These are phyloP conservation scores for Drosophila falleni DNA, from an alignment of 2,888 invertebrate genomes.

Conservation along the genomic window DNA sequence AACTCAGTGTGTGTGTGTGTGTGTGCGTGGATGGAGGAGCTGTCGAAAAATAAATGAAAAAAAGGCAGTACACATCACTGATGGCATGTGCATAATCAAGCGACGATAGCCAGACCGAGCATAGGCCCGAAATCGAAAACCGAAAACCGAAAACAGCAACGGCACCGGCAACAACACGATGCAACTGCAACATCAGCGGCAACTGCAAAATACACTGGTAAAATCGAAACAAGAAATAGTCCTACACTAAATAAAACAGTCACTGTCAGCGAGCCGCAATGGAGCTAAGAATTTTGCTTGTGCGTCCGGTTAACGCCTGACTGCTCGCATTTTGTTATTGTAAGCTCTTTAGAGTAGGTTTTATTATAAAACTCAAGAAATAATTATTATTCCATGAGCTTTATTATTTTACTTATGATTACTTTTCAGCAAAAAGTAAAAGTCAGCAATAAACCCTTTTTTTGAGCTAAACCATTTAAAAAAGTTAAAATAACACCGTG, in stretches of 20 bases:
- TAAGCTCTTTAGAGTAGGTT: too few relatives aligned
- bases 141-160: slow-evolving; percentile 38
- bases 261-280: too few relatives aligned
- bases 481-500: too few relatives aligned
- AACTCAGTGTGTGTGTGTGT: slow-evolving; percentile 16
- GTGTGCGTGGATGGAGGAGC: not conserved
- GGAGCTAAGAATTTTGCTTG: not conserved
- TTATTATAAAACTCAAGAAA: too few relatives aligned
- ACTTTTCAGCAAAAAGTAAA: too few relatives aligned
- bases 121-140: slow-evolving; percentile 65
- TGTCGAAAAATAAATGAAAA: slow-evolving; percentile 67
- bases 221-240: not conserved
- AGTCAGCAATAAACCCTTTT: too few relatives aligned
- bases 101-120: slow-evolving; percentile 48
- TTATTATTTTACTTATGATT: too few relatives aligned
- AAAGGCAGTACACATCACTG: slow-evolving; percentile 78
- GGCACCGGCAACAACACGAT: slow-evolving; percentile 36
- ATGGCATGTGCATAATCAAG: slow-evolving; percentile 80
- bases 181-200: not conserved
- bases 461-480: too few relatives aligned
- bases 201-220: not conserved
- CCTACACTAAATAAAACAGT: too few relatives aligned
- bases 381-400: too few relatives aligned
- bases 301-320: not conserved
- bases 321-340: too few relatives aligned